Conservation (phyloP, 2,888 invertebrate genomes). For the Epiperipatus broadwayi region DNA sequence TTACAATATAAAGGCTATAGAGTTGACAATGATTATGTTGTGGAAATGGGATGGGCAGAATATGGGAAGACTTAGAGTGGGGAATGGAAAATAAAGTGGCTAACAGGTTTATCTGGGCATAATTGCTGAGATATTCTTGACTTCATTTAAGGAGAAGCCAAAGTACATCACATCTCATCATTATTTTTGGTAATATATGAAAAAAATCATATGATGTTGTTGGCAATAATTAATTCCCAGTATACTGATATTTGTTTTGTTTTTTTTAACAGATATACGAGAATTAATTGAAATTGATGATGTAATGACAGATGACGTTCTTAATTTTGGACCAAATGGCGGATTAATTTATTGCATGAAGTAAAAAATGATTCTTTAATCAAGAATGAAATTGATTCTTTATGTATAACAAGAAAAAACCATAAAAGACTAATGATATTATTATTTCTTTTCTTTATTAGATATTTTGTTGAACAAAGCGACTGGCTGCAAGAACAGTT, state of each 20-base stretch:
- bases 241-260: background rate
- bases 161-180: background rate
- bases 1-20: no score
- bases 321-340: constrained; percentile 90
- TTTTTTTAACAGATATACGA: constrained; percentile 24
- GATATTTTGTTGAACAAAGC: constrained; percentile 68
- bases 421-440: background rate
- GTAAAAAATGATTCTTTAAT: constrained; percentile 35
- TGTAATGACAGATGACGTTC: constrained; percentile 84
- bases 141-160: no score
- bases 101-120: no score
- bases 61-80: no score
- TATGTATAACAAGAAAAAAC: no score
- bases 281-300: constrained; percentile 75
- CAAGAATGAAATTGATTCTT: no score
- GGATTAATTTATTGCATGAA: constrained; percentile 87
- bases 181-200: background rate
- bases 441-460: constrained; percentile 24
- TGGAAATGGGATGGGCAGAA: no score
- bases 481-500: constrained; percentile 75
- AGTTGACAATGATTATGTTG: no score
- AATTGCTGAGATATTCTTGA: no score
- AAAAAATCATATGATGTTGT: no score
- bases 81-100: no score
- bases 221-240: constrained; percentile 1